Evolutionary conservation across 1,140 invertebrate species (phyloP).

Genomic region (Zaprionus vittiger): DNA sequence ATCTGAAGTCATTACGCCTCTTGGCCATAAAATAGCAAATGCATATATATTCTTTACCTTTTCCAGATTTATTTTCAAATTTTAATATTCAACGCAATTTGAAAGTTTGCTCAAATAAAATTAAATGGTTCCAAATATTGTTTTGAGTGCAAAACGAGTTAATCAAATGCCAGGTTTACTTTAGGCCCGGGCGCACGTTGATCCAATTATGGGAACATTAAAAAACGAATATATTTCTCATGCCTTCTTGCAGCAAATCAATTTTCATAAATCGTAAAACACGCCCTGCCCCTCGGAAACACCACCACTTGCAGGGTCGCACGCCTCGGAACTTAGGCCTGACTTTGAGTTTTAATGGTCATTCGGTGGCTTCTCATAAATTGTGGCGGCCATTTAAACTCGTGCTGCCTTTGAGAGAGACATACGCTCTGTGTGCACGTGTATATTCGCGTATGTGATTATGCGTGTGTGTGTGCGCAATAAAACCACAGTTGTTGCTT

Average conservation of each 20-base stretch:
- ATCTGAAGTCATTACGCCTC: not conserved
- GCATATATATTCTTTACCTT: not conserved
- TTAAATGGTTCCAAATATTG: not conserved
- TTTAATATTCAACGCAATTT: not conserved
- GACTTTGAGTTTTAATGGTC: slow-evolving; percentile 70
- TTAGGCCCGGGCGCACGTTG: slow-evolving; percentile 4
- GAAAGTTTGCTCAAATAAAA: slow-evolving; percentile 3
- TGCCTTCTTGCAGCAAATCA: slow-evolving; percentile 56
- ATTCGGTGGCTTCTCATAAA: slow-evolving; percentile 73
- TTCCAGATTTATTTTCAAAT: slow-evolving; percentile 3
- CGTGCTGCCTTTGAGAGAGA: slow-evolving; percentile 42
- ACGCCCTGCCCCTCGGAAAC: slow-evolving; percentile 49
- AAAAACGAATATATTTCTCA: slow-evolving; percentile 41
- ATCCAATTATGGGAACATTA: slow-evolving; percentile 59
- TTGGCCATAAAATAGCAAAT: not conserved
- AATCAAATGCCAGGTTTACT: slow-evolving; percentile 9
- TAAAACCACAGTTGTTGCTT: slow-evolving; percentile 68
- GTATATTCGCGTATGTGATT: slow-evolving; percentile 14
- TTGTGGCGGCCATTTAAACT: slow-evolving; percentile 68
- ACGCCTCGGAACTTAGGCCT: slow-evolving; percentile 47
- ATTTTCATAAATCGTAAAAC: slow-evolving; percentile 77
- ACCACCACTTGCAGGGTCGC: slow-evolving; percentile 24
- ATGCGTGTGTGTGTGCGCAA: slow-evolving; percentile 51
- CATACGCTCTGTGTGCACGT: not conserved
- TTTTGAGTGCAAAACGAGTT: not conserved